A percentile compares a stretch with the other conserved stretches of the same genome.
phyloP scores from a whole-genome alignment of 2,113 vertebrate genomes.

The Mirza zaza region DNA sequence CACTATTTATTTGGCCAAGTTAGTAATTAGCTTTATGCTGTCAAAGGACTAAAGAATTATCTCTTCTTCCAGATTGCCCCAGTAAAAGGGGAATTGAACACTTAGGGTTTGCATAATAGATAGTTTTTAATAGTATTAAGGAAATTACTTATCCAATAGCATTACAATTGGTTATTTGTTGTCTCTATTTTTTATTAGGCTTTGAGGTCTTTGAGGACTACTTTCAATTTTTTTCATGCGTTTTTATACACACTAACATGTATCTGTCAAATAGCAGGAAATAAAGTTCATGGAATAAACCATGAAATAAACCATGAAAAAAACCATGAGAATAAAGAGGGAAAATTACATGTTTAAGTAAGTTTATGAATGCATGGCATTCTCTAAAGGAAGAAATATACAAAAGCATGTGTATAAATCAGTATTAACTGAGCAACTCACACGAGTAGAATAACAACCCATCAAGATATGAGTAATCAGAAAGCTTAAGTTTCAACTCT shows the following conservation, averaged over 20 bases:
- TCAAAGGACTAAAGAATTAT: not conserved
- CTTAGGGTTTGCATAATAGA: not conserved
- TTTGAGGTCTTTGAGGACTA: not conserved
- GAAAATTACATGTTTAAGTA: not conserved
- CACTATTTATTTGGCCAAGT: not conserved
- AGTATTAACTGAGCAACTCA: not conserved
- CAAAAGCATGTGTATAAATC: not conserved
- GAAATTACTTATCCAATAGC: not conserved
- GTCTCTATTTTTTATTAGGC: not conserved
- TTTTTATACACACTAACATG: not conserved
- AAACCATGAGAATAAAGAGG: not conserved
- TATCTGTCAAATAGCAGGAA: not conserved
- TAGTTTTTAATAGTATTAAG: not conserved
- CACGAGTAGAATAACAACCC: not conserved
- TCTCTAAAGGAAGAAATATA: not conserved
- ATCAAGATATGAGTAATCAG: not conserved
- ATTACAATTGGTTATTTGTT: not conserved
- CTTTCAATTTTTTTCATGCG: not conserved
- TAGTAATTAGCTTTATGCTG: not conserved
- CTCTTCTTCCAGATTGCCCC: not conserved
- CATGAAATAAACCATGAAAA: too few species aligned
- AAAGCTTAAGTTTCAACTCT: not conserved
- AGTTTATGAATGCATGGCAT: not conserved
- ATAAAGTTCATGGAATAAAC: too few species aligned
- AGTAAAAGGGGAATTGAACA: not conserved